phyloP scores from a whole-genome alignment of 2,113 vertebrate species.

The Phalacrocorax aristotelis region DNA sequence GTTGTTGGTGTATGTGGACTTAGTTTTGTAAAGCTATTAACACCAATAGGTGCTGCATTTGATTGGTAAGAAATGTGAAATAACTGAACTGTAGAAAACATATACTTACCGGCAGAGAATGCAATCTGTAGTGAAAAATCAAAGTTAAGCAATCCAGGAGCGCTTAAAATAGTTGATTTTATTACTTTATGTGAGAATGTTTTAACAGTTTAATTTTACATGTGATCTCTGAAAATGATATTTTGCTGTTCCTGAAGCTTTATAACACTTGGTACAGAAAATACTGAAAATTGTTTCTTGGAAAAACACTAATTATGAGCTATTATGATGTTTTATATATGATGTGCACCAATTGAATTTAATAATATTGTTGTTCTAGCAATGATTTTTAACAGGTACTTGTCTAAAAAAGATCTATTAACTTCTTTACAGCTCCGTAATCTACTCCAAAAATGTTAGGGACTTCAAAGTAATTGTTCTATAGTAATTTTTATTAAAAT shows the following conservation, averaged over 20 bases:
- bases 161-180: neutral
- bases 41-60: neutral
- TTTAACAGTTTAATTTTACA: neutral
- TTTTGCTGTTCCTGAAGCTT: neutral
- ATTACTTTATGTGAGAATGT: neutral
- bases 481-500: neutral
- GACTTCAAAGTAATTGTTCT: neutral
- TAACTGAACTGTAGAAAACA: neutral
- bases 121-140: neutral
- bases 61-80: neutral
- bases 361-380: neutral
- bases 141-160: neutral
- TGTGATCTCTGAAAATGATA: neutral
- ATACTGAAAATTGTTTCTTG: neutral
- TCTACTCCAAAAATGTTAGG: neutral
- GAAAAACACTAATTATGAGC: neutral
- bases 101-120: neutral
- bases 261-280: neutral
- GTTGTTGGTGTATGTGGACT: neutral
- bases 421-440: neutral
- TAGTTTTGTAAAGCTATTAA: neutral
- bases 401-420: neutral
- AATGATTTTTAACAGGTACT: neutral
- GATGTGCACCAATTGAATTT: neutral
- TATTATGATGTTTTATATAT: neutral